Percentiles rank a stretch among this genome's conserved stretches.
These are phyloP conservation scores for Plutella xylostella DNA, from an alignment of 2,888 invertebrate genomes.

Conservation along the genomic window DNA sequence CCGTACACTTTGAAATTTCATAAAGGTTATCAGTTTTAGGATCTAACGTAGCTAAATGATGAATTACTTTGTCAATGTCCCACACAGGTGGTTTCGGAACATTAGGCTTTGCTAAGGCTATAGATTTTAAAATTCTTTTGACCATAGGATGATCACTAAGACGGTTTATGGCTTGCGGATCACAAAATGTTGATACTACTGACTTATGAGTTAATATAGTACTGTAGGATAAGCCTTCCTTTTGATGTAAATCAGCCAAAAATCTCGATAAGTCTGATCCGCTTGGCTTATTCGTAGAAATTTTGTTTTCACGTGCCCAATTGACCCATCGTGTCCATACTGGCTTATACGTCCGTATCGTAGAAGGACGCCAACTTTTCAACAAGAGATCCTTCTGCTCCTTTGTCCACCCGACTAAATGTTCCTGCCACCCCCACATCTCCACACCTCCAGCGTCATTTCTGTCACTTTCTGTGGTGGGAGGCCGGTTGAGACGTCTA, in stretches of 20 bases:
- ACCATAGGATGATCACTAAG: background rate
- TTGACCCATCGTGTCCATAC: background rate
- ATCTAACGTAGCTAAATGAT: background rate
- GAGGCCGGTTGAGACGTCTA: background rate
- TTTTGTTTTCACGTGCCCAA: background rate
- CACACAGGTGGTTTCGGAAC: background rate
- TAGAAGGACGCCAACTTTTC: background rate
- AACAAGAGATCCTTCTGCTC: background rate
- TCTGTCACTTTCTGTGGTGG: background rate
- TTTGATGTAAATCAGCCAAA: background rate
- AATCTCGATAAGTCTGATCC: background rate
- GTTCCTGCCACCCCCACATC: constrained; percentile 1
- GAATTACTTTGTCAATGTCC: background rate
- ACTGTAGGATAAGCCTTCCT: background rate
- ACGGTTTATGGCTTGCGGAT: background rate
- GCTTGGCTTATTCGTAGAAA: too few species aligned
- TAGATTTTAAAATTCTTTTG: constrained; percentile 1
- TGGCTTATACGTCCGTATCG: background rate
- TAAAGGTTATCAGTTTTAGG: background rate
- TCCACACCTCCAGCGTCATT: background rate
- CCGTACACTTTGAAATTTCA: background rate
- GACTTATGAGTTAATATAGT: background rate
- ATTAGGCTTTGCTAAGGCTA: background rate
- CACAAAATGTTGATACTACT: background rate
- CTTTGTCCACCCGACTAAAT: background rate